Conservation (phyloP, 2,888 invertebrate species). For the Drosophila atripex region DNA sequence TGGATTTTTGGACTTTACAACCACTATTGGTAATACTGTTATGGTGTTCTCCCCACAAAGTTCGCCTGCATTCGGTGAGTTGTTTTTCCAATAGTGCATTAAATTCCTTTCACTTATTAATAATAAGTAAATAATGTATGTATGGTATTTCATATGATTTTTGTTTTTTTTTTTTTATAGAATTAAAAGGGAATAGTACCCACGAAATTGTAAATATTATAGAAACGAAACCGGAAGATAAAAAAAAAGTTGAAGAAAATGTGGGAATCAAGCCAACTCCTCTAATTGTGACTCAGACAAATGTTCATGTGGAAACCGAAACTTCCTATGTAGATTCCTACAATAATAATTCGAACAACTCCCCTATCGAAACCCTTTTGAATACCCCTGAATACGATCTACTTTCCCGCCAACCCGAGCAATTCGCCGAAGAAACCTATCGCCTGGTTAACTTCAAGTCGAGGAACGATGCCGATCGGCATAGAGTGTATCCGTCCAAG, state of each 20-base stretch:
- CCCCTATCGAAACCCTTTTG: constrained; percentile 87
- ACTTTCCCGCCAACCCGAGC: constrained; percentile 92
- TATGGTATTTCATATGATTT: neutral
- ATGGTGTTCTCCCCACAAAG: constrained; percentile 97
- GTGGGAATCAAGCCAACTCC: constrained; percentile 71
- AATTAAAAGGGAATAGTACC: constrained; percentile 40
- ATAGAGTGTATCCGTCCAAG: constrained; percentile 83
- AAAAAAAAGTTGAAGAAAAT: constrained; percentile 54
- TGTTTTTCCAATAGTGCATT: neutral
- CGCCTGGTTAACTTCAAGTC: constrained; percentile 92
- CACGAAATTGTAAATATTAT: constrained; percentile 64
- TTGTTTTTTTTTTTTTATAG: constrained; percentile 54
- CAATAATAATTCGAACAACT: constrained; percentile 15
- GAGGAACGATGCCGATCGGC: constrained; percentile 54
- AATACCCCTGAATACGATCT: constrained; percentile 94
- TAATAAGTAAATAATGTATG: neutral
- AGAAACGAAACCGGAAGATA: constrained; percentile 69
- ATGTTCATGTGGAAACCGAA: constrained; percentile 42
- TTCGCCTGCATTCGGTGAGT: constrained; percentile 88
- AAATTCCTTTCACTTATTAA: neutral
- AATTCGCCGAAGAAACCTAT: constrained; percentile 93
- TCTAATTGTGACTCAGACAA: constrained; percentile 30
- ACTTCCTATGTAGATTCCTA: constrained; percentile 29
- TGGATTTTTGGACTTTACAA: constrained; percentile 96
- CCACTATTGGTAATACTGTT: constrained; percentile 96